phyloP scores from a whole-genome alignment of 2,888 invertebrate species.

The Pseudolycoriella hygida region DNA sequence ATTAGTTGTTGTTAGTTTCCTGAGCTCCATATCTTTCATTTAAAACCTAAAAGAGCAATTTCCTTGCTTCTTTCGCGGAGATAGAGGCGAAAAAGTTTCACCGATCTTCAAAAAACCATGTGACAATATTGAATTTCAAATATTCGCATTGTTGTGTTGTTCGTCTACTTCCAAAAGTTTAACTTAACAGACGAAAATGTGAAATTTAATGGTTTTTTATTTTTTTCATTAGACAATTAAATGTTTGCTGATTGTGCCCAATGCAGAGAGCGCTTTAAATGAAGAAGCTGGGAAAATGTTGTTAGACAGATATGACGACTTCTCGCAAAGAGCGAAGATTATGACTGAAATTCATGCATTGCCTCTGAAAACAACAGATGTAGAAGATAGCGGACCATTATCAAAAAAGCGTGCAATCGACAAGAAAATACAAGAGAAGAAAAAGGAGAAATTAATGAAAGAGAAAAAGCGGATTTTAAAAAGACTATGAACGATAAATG shows the following conservation, averaged over 20 bases:
- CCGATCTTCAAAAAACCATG: no score
- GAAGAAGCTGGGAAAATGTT: constrained; percentile 91
- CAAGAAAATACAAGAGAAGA: constrained; percentile 55
- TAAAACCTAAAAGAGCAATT: no score
- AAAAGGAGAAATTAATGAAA: constrained; percentile 47
- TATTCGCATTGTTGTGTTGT: no score
- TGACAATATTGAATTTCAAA: no score
- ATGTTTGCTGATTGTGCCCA: constrained; percentile 91
- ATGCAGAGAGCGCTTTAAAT: constrained; percentile 92
- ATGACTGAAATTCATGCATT: constrained; percentile 83
- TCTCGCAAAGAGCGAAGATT: constrained; percentile 73
- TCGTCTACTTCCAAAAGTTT: no score
- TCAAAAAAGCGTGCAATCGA: constrained; percentile 77
- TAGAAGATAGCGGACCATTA: constrained; percentile 47
- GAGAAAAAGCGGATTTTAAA: constrained; percentile 74
- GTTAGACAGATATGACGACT: constrained; percentile 83
- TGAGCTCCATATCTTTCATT: no score
- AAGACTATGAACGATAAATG: constrained; percentile 46
- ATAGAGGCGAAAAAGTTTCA: no score
- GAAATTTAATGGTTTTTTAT: no score
- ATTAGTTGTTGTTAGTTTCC: no score
- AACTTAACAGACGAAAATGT: no score
- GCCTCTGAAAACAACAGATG: neutral
- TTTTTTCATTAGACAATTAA: constrained; percentile 54
- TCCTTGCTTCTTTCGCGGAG: no score